phyloP scores from a whole-genome alignment of 2,797 vertebrate species.

The Masticophis lateralis region DNA sequence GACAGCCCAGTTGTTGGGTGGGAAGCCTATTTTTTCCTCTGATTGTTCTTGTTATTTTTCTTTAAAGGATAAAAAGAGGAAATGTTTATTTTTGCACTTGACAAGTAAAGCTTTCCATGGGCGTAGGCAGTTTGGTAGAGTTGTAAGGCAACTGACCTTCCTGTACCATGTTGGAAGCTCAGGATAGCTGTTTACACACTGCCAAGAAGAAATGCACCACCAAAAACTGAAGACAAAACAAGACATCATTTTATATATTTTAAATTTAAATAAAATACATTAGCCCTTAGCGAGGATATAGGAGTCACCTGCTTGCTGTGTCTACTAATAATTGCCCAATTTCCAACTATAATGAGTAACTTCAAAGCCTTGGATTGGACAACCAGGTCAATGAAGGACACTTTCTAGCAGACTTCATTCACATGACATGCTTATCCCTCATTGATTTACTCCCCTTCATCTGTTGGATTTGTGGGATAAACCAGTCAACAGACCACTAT shows the following conservation, averaged over 20 bases:
- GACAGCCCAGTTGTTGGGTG: constrained; percentile 9
- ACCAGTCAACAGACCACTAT: neutral
- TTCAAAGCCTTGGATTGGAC: neutral
- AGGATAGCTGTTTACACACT: neutral
- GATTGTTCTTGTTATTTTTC: neutral
- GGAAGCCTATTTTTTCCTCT: neutral
- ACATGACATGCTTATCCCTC: neutral
- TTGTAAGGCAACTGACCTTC: neutral
- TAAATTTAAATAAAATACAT: neutral
- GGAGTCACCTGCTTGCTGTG: neutral
- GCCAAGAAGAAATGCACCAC: neutral
- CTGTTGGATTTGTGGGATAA: neutral
- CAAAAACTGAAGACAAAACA: neutral
- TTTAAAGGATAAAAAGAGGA: neutral
- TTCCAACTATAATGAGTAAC: neutral
- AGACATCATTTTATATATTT: neutral
- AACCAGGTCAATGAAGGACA: too few relatives aligned
- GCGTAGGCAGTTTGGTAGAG: neutral
- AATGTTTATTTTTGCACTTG: neutral
- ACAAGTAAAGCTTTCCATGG: neutral
- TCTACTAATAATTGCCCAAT: neutral
- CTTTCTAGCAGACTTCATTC: neutral
- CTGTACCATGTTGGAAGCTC: neutral
- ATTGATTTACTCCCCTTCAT: neutral
- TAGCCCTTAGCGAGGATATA: neutral